Evolutionary conservation across 2,888 invertebrate species (phyloP), one percentile per base, ranked within the genome.

Genomic region (Nemotelus pantherinus): DNA sequence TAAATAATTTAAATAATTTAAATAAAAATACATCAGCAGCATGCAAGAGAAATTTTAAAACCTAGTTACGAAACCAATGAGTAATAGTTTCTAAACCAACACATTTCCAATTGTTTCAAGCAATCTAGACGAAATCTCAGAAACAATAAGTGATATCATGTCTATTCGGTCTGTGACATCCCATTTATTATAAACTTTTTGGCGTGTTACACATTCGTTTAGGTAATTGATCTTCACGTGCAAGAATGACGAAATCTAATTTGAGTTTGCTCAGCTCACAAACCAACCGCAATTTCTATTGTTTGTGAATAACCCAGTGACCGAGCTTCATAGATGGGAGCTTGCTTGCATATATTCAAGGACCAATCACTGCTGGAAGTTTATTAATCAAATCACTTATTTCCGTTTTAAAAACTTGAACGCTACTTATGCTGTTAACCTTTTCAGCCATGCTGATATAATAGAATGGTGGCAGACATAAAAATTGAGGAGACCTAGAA

Each of bases 321-420:
- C 50, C 9, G 50, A 9, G 50, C 25, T 25, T 25, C 25, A 25
- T 25, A 63, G 43, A 63, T 63, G 63, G 63, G 63, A 25, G 25
- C 25, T 25, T 25, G 25, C 25, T 25, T 25, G 25, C 63, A 63
- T 63, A 3, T 63, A 43, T 72, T 74, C 74, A 74, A 74, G 74
- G 74, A 74, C 74, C 41, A 60, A 74, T 43, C 47, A 47, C 47
- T 45, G 60, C 44, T 74, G 60, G 72, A 72, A 72, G 60, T 64
- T 63, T 76, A 76, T 79, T 79, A 79, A 79, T 55, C 74, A 77
- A 79, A 77, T 79, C 74, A 74, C 60, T 77, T 75, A 72, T 67
- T 72, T 79, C 79, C 79, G 79, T 55, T 70, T 39, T 72, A 60
- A 68, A 65, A 58, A 45, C 58, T 39, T 25, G 63, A 72, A 65